A percentile compares a stretch with the other conserved stretches of the same genome.
These are phyloP conservation scores for Gobius niger DNA, from an alignment of 2,113 vertebrate genomes.

Conservation along the genomic window DNA sequence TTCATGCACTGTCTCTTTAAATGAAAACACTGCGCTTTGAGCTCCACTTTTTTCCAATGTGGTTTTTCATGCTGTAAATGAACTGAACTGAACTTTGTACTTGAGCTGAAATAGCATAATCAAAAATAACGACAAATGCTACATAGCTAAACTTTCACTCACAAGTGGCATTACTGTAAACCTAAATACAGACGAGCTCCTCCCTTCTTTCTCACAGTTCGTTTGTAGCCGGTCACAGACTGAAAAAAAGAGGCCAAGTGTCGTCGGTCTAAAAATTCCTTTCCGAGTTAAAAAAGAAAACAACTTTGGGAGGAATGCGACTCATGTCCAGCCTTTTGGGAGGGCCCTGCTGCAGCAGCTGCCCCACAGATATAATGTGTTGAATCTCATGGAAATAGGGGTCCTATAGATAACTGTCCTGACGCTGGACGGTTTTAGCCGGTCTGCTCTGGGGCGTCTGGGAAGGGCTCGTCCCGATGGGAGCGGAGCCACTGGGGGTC, in stretches of 20 bases:
- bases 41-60: no score
- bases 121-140: no score
- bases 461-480: conserved; percentile 13
- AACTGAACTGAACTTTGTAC: no score
- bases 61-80: no score
- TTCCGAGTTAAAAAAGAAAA: conserved; percentile 75
- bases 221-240: conserved; percentile 4
- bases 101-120: no score
- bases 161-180: no score
- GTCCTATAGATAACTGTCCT: conserved; percentile 72
- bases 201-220: conserved; percentile 20
- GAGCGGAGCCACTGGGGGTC: conserved; percentile 1
- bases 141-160: no score
- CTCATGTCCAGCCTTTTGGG: conserved; percentile 57
- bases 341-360: conserved; percentile 57
- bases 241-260: conserved; percentile 51
- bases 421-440: conserved; percentile 70
- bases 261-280: conserved; percentile 70
- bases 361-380: conserved; percentile 64
- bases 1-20: no score
- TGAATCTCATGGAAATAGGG: conserved; percentile 76
- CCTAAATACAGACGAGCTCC: conserved; percentile 10
- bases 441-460: conserved; percentile 38
- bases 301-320: conserved; percentile 75
- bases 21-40: no score